Conservation (phyloP, 2,888 invertebrate species). For the Mythimna vitellina region DNA sequence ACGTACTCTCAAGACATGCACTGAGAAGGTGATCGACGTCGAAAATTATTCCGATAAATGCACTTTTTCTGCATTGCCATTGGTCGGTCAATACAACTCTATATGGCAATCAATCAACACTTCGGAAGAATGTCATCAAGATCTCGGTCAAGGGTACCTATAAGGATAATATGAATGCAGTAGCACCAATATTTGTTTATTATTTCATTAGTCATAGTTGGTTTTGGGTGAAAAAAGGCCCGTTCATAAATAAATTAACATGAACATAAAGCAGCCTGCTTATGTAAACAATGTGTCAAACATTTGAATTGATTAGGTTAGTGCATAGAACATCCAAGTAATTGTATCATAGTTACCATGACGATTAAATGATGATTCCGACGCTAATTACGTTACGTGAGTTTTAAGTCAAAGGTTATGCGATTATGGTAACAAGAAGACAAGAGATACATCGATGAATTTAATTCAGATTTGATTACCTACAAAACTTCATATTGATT, state of each 20-base stretch:
- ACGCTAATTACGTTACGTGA: not conserved
- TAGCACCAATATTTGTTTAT: not conserved
- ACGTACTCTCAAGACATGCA: conserved; percentile 40
- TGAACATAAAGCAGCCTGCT: not conserved
- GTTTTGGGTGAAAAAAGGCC: not conserved
- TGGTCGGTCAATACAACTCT: conserved; percentile 36
- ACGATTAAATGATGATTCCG: not conserved
- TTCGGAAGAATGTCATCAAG: conserved; percentile 39
- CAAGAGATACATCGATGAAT: not conserved
- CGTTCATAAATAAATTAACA: conserved; percentile 30
- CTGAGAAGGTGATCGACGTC: conserved; percentile 51
- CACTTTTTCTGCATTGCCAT: conserved; percentile 40
- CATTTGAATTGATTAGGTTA: conserved; percentile 3
- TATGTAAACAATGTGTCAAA: conserved; percentile 1
- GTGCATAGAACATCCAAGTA: not conserved
- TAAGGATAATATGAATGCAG: conserved; percentile 10
- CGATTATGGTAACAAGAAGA: not conserved
- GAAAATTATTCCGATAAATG: conserved; percentile 34
- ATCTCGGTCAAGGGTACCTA: conserved; percentile 52
- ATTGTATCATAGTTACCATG: conserved; percentile 7
- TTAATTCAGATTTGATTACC: conserved; percentile 6
- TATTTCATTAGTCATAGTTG: conserved; percentile 8
- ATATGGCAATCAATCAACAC: conserved; percentile 37
- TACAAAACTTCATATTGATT: not conserved
- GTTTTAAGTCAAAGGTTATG: not conserved